Conservation (phyloP, 2,113 vertebrate species). For the Ceyx cyanopectus region DNA sequence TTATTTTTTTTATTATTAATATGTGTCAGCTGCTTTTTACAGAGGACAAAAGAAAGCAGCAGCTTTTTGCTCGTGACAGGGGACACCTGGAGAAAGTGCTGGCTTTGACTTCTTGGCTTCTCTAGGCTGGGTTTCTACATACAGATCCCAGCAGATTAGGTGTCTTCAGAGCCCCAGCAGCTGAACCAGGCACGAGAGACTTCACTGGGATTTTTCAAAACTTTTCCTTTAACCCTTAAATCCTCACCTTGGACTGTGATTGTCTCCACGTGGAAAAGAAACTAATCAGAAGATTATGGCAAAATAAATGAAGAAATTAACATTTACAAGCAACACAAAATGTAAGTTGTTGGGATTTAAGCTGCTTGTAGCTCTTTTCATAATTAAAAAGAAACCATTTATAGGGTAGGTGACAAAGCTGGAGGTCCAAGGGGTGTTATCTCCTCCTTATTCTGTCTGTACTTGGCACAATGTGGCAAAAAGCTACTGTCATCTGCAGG, state of each 20-base stretch:
- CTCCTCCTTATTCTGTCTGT: background rate
- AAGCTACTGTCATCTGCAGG: background rate
- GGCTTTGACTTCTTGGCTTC: background rate
- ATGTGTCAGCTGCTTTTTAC: background rate
- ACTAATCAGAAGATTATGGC: background rate
- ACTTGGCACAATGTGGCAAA: background rate
- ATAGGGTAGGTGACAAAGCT: background rate
- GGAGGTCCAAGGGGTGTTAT: background rate
- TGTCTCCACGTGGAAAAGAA: background rate
- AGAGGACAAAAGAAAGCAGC: background rate
- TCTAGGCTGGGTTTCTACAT: background rate
- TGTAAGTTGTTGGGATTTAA: background rate
- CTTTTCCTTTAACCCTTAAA: background rate
- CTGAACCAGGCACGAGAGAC: background rate
- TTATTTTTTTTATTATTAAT: background rate
- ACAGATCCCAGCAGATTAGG: background rate
- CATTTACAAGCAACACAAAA: background rate
- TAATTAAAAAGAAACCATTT: background rate
- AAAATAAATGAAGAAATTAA: background rate
- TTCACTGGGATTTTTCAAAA: background rate
- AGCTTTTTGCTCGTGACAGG: background rate
- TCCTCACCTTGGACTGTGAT: background rate
- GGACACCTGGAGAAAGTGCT: background rate
- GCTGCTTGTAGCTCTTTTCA: background rate
- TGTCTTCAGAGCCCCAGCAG: background rate